A percentile compares a stretch with the other conserved stretches of the same genome.
These are phyloP conservation scores for Botia almorhae DNA, from an alignment of 2,797 vertebrate species.

Conservation along the genomic window DNA sequence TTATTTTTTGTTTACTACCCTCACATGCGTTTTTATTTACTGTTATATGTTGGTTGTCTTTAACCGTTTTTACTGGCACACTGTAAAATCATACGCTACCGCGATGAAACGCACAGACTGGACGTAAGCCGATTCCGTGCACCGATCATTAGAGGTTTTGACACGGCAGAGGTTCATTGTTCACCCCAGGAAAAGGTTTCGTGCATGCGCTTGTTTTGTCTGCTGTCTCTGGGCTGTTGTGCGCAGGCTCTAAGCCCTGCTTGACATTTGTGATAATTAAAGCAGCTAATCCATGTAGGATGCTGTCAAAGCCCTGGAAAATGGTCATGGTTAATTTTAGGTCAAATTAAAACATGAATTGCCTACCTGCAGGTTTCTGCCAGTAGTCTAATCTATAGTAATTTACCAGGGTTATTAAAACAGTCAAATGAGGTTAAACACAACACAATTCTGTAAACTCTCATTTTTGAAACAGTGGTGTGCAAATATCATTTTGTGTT, in stretches of 20 bases:
- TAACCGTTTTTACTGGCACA: background rate
- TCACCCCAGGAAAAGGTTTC: constrained; percentile 16
- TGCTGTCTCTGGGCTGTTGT: constrained; percentile 51
- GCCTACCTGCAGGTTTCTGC: constrained; percentile 62
- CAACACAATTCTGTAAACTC: constrained; percentile 17
- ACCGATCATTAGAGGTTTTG: background rate
- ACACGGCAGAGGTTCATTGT: background rate
- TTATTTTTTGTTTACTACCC: background rate
- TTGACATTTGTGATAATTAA: constrained; percentile 65
- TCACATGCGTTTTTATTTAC: background rate
- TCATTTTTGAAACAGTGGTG: background rate
- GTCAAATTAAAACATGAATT: constrained; percentile 53
- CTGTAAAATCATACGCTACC: background rate
- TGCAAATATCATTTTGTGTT: background rate
- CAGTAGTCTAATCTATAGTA: constrained; percentile 49
- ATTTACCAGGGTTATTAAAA: constrained; percentile 56
- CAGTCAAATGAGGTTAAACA: constrained; percentile 42
- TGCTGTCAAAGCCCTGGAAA: constrained; percentile 42
- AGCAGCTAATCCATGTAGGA: constrained; percentile 50
- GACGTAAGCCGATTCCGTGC: background rate
- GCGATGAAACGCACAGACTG: background rate
- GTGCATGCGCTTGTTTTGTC: constrained; percentile 7
- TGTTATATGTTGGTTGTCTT: background rate
- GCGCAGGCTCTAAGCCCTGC: constrained; percentile 45
- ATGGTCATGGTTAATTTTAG: constrained; percentile 53